Base-by-base conservation (phyloP, 92 coral and sea anemone genomes). In the Zoanthus solanderi region DNA sequence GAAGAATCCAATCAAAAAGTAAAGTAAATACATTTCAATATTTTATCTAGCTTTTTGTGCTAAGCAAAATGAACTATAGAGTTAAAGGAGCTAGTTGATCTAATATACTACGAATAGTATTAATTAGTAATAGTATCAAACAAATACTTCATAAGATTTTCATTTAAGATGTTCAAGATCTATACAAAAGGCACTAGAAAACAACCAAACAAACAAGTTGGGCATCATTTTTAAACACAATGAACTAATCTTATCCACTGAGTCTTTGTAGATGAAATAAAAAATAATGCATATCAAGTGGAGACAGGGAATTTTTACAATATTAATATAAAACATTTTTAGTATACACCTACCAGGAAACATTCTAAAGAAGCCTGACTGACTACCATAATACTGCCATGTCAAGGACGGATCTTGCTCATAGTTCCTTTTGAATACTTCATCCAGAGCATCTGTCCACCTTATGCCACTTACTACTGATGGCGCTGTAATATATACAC, bases 341-440 rank as follows among this genome's bases (percentile, higher is more conserved):
- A 10, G 0, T 3, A 63, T 17, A 17, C 4, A 71, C 87, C 42
- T 84, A 97, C 99, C 99, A 81, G 99, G 99, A 88, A 89, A 94
- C 17, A 88, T 79, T 32, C 99, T 91, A 84, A 90, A 90, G 48
- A 97, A 96, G 29, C 98, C 99, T 71, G 93, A 79, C 83, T 90
- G 96, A 84, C 95, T 93, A 30, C 98, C 99, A 91, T 94, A 97
- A 86, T 95, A 97, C 90, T 97, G 99, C 99, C 99, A 97, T 6
- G 94, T 92, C 53, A 95, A 72, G 9, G 95, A 79, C 0, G 95
- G 89, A 84, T 97, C 97, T 14, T 77, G 58, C 48, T 90, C 78
- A 85, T 74, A 60, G 81, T 97, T 97, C 53, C 72, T 67, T 32
- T 78, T 84, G 85, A 97, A 97, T 31, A 89, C 94, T 84, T 90